phyloP scores from a whole-genome alignment of 2,888 invertebrate genomes.

The Aphidius colemani region DNA sequence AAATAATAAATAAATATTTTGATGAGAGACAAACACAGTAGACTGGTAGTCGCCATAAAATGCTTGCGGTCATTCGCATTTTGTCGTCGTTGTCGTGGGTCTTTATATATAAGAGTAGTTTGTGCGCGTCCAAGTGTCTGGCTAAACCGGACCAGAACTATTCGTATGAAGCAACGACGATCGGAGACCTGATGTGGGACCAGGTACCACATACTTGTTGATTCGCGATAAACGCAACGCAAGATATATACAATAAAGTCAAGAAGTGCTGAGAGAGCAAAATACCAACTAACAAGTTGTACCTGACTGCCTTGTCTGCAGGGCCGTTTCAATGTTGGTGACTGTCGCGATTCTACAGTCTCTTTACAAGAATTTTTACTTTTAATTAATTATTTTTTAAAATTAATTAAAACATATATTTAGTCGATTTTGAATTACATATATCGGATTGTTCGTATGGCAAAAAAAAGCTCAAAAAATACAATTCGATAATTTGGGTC shows the following conservation, averaged over 20 bases:
- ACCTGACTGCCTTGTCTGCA: constrained; percentile 35
- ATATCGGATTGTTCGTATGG: no score
- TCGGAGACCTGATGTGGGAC: constrained; percentile 1
- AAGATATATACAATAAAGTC: constrained; percentile 2
- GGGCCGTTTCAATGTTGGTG: constrained; percentile 25
- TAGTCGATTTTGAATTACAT: no score
- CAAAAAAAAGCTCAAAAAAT: no score
- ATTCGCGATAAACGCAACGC: neutral
- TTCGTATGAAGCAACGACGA: constrained; percentile 15
- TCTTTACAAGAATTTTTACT: neutral
- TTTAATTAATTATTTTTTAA: no score
- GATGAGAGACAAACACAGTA: constrained; percentile 25
- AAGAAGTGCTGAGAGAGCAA: constrained; percentile 11
- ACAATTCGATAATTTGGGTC: no score
- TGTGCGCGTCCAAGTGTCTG: constrained; percentile 38
- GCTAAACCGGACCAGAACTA: constrained; percentile 32
- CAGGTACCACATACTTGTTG: no score
- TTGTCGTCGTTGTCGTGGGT: constrained; percentile 14
- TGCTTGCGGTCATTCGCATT: constrained; percentile 31
- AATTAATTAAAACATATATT: no score
- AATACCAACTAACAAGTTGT: constrained; percentile 20
- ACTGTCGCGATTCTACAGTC: neutral
- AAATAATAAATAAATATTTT: no score
- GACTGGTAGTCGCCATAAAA: constrained; percentile 50
- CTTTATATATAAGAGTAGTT: neutral